These are phyloP conservation scores for Temnothorax ravouxi DNA, from an alignment of 2,888 invertebrate genomes.

Conservation along the genomic window DNA sequence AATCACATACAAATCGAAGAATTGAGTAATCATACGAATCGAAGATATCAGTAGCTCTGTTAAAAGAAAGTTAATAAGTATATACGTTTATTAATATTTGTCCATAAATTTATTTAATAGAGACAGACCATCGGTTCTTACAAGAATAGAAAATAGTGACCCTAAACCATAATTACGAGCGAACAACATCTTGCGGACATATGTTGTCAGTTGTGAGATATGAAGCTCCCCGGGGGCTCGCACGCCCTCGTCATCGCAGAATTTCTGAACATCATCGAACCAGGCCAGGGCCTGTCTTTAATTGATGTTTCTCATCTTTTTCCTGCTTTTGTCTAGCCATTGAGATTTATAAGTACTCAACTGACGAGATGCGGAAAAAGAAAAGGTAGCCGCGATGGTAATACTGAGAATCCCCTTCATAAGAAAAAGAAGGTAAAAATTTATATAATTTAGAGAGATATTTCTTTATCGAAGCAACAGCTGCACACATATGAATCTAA, in stretches of 20 bases:
- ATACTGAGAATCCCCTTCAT: constrained; percentile 58
- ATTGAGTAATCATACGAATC: not conserved
- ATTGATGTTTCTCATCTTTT: constrained; percentile 82
- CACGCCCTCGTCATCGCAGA: constrained; percentile 65
- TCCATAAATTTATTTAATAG: not conserved
- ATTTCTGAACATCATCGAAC: constrained; percentile 75
- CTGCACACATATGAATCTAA: not conserved
- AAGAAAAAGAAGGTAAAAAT: constrained; percentile 26
- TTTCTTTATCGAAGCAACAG: constrained; percentile 27
- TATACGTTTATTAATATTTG: too few relatives aligned
- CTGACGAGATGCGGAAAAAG: constrained; percentile 64
- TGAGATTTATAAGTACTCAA: constrained; percentile 82
- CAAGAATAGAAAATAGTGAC: constrained; percentile 22
- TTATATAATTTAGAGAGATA: constrained; percentile 32
- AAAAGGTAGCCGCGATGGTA: constrained; percentile 59
- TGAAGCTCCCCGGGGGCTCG: constrained; percentile 54
- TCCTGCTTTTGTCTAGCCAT: constrained; percentile 81
- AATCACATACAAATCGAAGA: not conserved
- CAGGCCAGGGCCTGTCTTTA: constrained; percentile 68
- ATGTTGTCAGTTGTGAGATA: constrained; percentile 67
- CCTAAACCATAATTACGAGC: constrained; percentile 41
- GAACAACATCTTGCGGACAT: constrained; percentile 73
- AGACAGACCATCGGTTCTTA: not conserved
- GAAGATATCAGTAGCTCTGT: not conserved
- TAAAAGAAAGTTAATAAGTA: not conserved